Evolutionary conservation across 2,797 vertebrate species (phyloP).

Genomic region (Champsocephalus esox): DNA sequence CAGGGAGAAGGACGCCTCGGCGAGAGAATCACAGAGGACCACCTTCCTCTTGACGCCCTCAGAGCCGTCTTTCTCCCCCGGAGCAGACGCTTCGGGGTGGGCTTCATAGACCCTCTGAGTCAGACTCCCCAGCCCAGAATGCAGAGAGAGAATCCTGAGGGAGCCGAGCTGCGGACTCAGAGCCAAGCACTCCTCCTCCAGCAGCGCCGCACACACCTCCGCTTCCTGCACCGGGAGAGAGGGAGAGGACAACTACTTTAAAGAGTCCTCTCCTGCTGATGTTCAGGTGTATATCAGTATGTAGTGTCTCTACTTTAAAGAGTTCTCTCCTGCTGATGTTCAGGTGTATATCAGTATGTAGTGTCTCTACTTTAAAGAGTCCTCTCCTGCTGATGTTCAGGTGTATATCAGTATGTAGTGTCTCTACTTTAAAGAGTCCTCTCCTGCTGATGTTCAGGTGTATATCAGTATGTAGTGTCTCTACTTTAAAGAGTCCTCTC

Average conservation of each 20-base stretch:
- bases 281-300: too few species aligned
- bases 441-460: too few species aligned
- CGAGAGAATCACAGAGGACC: conserved; percentile 87
- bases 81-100: conserved; percentile 25
- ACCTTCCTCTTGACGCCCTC: conserved; percentile 78
- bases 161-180: conserved; percentile 84
- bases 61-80: conserved; percentile 1
- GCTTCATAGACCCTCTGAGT: conserved; percentile 88
- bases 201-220: conserved; percentile 77
- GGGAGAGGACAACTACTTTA: neutral
- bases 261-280: too few species aligned
- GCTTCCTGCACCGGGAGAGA: conserved; percentile 84
- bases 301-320: too few species aligned
- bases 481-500: too few species aligned
- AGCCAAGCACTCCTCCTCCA: conserved; percentile 84
- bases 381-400: too few species aligned
- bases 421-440: too few species aligned
- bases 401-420: too few species aligned
- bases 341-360: too few species aligned
- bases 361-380: too few species aligned
- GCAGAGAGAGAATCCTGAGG: conserved; percentile 86
- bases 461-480: too few species aligned
- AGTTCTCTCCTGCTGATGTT: too few species aligned
- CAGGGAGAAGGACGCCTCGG: conserved; percentile 92
- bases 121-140: conserved; percentile 77